Percentiles rank a stretch among this genome's conserved stretches.
Evolutionary conservation across 1,140 invertebrate genomes (phyloP).

Genomic region (Zaprionus ornatus): DNA sequence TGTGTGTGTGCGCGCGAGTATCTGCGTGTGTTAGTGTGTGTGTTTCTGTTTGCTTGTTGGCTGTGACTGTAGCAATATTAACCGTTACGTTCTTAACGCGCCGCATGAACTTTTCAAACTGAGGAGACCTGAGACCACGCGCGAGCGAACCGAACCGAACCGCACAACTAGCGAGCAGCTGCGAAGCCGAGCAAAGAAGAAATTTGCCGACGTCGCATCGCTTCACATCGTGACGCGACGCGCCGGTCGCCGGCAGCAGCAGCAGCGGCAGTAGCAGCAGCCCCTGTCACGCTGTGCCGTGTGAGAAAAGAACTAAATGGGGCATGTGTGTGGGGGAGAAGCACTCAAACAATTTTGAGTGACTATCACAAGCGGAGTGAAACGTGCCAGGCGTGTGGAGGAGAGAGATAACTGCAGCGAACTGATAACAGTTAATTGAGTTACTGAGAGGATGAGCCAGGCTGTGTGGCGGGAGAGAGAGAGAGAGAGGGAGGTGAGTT

Average conservation of each 20-base stretch:
- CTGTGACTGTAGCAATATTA: conserved; percentile 20
- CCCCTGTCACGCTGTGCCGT: conserved; percentile 5
- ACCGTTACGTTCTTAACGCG: conserved; percentile 73
- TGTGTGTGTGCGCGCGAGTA: not conserved
- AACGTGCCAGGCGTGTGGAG: not conserved
- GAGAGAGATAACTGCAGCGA: not conserved
- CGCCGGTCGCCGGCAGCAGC: conserved; percentile 57
- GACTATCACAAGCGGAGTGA: not conserved
- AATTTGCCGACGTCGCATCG: conserved; percentile 19
- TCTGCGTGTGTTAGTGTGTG: not conserved
- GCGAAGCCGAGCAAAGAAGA: conserved; percentile 32
- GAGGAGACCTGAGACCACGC: conserved; percentile 61
- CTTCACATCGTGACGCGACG: conserved; percentile 22
- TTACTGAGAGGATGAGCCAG: not conserved
- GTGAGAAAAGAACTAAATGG: conserved; percentile 22
- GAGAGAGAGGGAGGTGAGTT: too few species aligned
- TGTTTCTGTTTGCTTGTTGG: conserved; percentile 3
- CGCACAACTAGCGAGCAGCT: conserved; percentile 34
- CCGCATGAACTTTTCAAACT: conserved; percentile 75
- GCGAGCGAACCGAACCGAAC: conserved; percentile 39
- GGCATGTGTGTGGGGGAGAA: conserved; percentile 10
- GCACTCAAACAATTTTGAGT: conserved; percentile 33
- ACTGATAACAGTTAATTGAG: not conserved
- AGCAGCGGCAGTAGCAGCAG: conserved; percentile 21
- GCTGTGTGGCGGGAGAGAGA: too few species aligned